Conservation (phyloP, 2,113 vertebrate species). For the Gambusia affinis region DNA sequence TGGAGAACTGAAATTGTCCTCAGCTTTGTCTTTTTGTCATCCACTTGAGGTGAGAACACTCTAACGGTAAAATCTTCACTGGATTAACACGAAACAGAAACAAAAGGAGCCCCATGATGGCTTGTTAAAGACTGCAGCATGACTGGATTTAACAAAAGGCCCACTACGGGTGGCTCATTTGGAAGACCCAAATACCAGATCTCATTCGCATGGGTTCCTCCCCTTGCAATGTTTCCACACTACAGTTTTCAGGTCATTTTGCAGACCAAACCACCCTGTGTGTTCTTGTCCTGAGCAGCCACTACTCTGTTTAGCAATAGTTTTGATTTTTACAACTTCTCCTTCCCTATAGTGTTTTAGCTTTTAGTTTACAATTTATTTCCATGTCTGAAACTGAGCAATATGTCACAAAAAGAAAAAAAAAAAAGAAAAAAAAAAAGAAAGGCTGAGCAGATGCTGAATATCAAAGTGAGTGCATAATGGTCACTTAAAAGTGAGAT, state of each 20-base stretch:
- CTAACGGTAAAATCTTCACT: slow-evolving; percentile 52
- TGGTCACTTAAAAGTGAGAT: too few species aligned
- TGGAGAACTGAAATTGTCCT: not conserved
- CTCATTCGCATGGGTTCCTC: slow-evolving; percentile 72
- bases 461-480: too few species aligned
- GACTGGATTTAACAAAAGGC: slow-evolving; percentile 62
- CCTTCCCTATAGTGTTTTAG: not conserved
- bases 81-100: slow-evolving; percentile 37
- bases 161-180: slow-evolving; percentile 64
- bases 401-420: too few species aligned
- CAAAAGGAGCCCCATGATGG: slow-evolving; percentile 42
- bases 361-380: not conserved
- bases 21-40: not conserved
- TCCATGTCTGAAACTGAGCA: too few species aligned
- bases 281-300: not conserved
- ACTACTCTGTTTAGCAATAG: not conserved
- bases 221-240: slow-evolving; percentile 37
- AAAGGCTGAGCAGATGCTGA: too few species aligned
- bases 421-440: too few species aligned
- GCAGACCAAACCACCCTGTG: not conserved
- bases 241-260: slow-evolving; percentile 9
- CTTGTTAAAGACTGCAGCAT: slow-evolving; percentile 32
- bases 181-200: slow-evolving; percentile 72
- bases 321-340: not conserved
- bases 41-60: not conserved